A percentile compares a stretch with the other conserved stretches of the same genome.
Evolutionary conservation across 2,113 vertebrate species (phyloP).

Genomic region (Anguilla rostrata): DNA sequence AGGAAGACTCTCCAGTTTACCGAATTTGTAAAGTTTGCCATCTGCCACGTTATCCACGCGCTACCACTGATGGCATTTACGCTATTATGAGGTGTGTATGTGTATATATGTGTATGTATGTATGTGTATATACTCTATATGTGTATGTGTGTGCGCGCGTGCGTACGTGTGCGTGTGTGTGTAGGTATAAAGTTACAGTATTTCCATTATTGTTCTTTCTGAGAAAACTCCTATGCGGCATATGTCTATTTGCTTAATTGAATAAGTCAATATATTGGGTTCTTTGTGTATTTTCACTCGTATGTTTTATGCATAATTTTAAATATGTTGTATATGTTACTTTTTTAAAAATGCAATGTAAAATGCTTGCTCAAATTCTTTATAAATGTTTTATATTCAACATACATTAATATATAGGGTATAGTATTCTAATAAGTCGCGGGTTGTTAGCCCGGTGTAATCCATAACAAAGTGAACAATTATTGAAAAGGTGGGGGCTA

Average conservation of each 20-base stretch:
- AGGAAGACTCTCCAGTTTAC: constrained; percentile 56
- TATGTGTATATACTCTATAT: neutral
- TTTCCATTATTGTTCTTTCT: no score
- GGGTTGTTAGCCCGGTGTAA: neutral
- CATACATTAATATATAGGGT: neutral
- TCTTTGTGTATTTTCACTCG: no score
- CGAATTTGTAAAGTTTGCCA: constrained; percentile 55
- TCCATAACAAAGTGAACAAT: neutral
- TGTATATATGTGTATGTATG: neutral
- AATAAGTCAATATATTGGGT: no score
- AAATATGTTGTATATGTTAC: neutral
- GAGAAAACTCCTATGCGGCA: no score
- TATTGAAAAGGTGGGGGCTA: constrained; percentile 34
- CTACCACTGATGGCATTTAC: constrained; percentile 20
- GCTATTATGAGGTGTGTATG: neutral
- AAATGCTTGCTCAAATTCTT: neutral
- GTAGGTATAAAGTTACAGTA: no score
- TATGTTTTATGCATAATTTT: neutral
- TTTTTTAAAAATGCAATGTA: neutral
- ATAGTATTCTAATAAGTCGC: neutral
- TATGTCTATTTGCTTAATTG: no score
- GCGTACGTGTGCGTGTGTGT: neutral
- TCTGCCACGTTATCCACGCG: constrained; percentile 54
- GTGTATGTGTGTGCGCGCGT: neutral
- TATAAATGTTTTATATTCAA: neutral